These are phyloP conservation scores for Lasioglossum albipes DNA, from an alignment of 1,140 invertebrate genomes.

Conservation along the genomic window DNA sequence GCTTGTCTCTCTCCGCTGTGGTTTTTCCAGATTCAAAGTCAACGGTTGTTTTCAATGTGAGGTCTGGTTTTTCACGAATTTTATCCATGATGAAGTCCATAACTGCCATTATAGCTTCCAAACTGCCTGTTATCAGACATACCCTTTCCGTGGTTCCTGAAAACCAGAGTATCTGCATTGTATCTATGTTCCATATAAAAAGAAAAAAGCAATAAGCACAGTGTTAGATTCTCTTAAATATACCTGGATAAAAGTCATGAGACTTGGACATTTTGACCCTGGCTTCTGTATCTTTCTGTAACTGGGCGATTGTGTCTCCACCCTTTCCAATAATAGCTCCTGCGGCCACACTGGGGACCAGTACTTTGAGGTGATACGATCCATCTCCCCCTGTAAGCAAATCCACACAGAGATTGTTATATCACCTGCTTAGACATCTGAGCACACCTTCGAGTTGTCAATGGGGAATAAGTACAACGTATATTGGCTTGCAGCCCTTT, in stretches of 20 bases:
- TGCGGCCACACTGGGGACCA: slow-evolving; percentile 96
- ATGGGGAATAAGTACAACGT: no score
- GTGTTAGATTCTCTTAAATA: background rate
- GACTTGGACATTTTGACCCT: slow-evolving; percentile 99
- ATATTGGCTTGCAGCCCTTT: no score
- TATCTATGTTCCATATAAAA: background rate
- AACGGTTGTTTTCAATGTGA: slow-evolving; percentile 88
- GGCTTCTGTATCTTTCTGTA: slow-evolving; percentile 97
- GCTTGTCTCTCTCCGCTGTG: slow-evolving; percentile 89
- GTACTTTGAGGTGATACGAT: slow-evolving; percentile 95
- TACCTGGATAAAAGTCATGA: slow-evolving; percentile 98
- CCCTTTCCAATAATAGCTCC: slow-evolving; percentile 99
- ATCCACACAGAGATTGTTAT: background rate
- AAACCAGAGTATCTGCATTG: slow-evolving; percentile 50
- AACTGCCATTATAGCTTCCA: slow-evolving; percentile 95
- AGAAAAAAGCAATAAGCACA: background rate
- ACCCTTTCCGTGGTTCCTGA: slow-evolving; percentile 97
- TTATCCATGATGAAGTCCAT: slow-evolving; percentile 98
- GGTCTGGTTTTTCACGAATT: slow-evolving; percentile 98
- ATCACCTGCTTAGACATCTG: background rate
- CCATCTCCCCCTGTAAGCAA: slow-evolving; percentile 83
- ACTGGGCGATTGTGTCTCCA: slow-evolving; percentile 97
- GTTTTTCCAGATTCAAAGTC: slow-evolving; percentile 85
- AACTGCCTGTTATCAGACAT: slow-evolving; percentile 96
- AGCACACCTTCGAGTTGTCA: background rate